Conservation (phyloP, 92 coral and sea anemone genomes). For the Pocillopora grandis region DNA sequence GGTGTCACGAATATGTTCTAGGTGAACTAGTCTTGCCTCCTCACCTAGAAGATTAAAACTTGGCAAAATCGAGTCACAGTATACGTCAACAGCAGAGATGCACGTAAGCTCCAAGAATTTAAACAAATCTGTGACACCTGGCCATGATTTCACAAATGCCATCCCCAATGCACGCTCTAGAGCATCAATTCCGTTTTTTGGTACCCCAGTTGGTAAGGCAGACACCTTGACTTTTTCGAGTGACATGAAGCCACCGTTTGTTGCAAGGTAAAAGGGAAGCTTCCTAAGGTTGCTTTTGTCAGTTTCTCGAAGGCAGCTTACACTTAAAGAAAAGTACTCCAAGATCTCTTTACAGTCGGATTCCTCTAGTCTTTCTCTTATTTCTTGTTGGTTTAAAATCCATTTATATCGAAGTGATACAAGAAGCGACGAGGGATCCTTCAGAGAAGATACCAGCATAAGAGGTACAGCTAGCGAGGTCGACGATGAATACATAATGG, state of each 20-base stretch:
- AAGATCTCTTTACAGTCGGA: conserved; percentile 29
- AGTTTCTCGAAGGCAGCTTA: neutral
- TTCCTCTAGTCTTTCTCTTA: neutral
- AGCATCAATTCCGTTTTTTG: conserved; percentile 34
- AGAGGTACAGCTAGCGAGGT: neutral
- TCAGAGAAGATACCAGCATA: conserved; percentile 50
- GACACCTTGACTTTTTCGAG: conserved; percentile 16
- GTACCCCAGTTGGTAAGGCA: conserved; percentile 44
- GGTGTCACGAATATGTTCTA: neutral
- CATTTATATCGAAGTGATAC: conserved; percentile 38
- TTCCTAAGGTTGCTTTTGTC: conserved; percentile 11
- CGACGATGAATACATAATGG: neutral
- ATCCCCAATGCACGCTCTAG: conserved; percentile 29
- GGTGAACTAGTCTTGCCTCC: conserved; percentile 3
- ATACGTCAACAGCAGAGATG: conserved; percentile 21
- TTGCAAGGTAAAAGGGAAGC: conserved; percentile 58
- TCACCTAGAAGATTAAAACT: conserved; percentile 1
- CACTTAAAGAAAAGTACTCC: conserved; percentile 44
- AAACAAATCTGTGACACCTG: conserved; percentile 36
- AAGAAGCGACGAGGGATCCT: conserved; percentile 45
- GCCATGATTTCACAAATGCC: conserved; percentile 36
- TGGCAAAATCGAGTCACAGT: conserved; percentile 13
- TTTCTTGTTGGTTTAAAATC: neutral
- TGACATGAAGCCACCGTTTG: conserved; percentile 31
- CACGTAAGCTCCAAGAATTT: conserved; percentile 24